phyloP scores from a whole-genome alignment of 2,797 vertebrate species.

The Sebastes baramenuke region DNA sequence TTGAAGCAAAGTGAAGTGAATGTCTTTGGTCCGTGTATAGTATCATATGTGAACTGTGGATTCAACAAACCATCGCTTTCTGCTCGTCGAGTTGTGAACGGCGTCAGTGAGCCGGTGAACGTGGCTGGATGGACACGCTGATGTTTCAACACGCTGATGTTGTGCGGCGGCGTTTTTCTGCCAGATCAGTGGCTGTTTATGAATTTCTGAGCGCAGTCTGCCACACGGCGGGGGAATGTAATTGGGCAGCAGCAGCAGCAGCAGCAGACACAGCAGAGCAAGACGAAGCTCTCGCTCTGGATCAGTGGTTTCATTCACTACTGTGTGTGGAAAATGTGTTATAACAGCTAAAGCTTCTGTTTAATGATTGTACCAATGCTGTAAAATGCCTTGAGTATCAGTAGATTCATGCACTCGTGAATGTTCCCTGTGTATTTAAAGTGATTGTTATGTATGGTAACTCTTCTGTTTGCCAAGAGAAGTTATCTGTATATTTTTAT shows the following conservation, averaged over 20 bases:
- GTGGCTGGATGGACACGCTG: neutral
- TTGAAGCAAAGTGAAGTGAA: constrained; percentile 21
- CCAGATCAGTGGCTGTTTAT: constrained; percentile 16
- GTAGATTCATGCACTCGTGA: constrained; percentile 19
- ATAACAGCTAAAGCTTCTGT: neutral
- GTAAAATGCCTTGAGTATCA: neutral
- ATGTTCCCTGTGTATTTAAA: constrained; percentile 23
- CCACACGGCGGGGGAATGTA: neutral
- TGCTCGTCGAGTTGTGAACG: constrained; percentile 2
- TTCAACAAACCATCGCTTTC: constrained; percentile 7
- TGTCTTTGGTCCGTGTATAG: constrained; percentile 13
- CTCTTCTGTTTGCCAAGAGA: neutral
- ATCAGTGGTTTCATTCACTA: neutral
- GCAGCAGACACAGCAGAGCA: neutral
- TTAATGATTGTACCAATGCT: constrained; percentile 7
- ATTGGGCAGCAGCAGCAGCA: neutral
- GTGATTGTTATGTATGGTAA: constrained; percentile 24
- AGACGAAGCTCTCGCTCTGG: neutral
- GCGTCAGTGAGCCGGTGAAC: neutral
- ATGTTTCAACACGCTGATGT: constrained; percentile 3
- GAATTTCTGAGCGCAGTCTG: constrained; percentile 8
- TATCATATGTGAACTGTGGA: constrained; percentile 22
- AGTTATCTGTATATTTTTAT: constrained; percentile 11
- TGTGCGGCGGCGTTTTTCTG: neutral
- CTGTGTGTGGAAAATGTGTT: neutral